Evolutionary conservation across 2,113 vertebrate genomes (phyloP).

Genomic region (Tringa solitaria): DNA sequence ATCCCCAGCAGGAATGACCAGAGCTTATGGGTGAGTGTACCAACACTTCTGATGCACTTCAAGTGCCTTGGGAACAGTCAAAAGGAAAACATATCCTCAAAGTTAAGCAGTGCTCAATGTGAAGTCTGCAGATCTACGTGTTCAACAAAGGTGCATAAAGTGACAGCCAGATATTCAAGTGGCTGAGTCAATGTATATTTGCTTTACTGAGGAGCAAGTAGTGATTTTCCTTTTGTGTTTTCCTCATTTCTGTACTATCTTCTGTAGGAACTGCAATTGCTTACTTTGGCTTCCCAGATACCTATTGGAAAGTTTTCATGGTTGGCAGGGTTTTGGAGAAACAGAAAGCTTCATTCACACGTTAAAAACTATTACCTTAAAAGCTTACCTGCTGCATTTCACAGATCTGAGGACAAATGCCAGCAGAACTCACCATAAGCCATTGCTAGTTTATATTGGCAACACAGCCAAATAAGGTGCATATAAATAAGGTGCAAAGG

Average conservation of each 20-base stretch:
- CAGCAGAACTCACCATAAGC: background rate
- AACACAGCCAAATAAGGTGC: background rate
- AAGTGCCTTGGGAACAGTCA: background rate
- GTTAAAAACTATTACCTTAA: background rate
- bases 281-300: background rate
- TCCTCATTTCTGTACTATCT: background rate
- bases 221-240: background rate
- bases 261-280: background rate
- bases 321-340: background rate
- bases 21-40: background rate
- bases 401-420: background rate
- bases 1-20: background rate
- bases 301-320: background rate
- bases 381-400: background rate
- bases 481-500: background rate
- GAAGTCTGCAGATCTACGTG: background rate
- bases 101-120: background rate
- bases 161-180: background rate
- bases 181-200: background rate
- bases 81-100: background rate
- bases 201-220: background rate
- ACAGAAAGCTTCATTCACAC: background rate
- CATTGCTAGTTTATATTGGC: background rate
- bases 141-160: background rate
- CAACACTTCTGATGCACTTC: background rate